Conservation (phyloP, 2,113 vertebrate genomes). For the Catharus fuscescens region DNA sequence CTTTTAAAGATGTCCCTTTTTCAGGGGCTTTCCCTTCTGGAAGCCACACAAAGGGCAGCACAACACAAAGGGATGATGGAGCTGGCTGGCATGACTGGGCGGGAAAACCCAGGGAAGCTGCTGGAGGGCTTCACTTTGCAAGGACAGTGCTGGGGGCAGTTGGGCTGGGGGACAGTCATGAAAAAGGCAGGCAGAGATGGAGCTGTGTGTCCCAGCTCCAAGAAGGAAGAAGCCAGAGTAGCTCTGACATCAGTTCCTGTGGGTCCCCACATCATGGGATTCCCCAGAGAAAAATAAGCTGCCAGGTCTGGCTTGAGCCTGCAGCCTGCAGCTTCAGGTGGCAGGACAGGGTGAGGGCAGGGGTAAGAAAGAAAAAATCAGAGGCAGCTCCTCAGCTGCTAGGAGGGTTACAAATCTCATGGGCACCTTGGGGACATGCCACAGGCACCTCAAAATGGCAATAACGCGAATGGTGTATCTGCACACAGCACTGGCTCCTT, state of each 20-base stretch:
- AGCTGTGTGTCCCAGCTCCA: not conserved
- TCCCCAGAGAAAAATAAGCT: accelerated
- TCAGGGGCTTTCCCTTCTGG: slow-evolving; percentile 41
- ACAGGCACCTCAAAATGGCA: not conserved
- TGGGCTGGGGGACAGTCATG: not conserved
- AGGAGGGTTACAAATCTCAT: not conserved
- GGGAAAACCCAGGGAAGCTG: slow-evolving; percentile 35
- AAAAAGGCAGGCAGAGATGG: not conserved
- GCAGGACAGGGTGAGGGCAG: not conserved
- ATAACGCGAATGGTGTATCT: not conserved
- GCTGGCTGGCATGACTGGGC: not conserved
- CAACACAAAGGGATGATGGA: slow-evolving; percentile 40
- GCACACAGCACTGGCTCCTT: not conserved
- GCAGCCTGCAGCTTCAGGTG: not conserved
- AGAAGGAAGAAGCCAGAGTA: not conserved
- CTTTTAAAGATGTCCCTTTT: slow-evolving; percentile 45
- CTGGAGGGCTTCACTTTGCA: slow-evolving; percentile 25
- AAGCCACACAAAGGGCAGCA: slow-evolving; percentile 55
- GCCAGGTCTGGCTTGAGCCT: not conserved
- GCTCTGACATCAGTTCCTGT: not conserved
- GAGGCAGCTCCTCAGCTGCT: not conserved
- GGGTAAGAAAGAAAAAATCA: accelerated
- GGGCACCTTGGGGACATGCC: not conserved
- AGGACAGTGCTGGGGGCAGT: not conserved
- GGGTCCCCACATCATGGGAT: not conserved